Evolutionary conservation across 2,113 vertebrate species (phyloP), one percentile per base, ranked within the genome.

Genomic region (Leucopsar rothschildi): DNA sequence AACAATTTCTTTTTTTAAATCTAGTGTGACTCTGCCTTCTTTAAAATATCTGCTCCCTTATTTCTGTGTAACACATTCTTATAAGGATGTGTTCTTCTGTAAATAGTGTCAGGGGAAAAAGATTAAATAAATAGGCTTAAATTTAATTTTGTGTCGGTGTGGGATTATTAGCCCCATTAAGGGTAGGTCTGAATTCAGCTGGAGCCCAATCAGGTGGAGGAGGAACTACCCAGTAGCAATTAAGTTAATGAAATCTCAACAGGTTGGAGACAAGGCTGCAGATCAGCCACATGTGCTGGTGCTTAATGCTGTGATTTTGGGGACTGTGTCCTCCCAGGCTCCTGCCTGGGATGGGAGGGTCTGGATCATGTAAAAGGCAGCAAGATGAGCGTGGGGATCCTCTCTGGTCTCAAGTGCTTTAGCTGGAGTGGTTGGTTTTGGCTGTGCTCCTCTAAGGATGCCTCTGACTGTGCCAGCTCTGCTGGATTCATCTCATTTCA

Each of bases 331-430:
- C 25, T n/a, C 12, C 52, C 7, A 9, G 47, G 2, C 10, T 72
- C 5, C 52, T 37, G 18, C 8, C 1, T 49, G 65, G 20, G 5
- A 0, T 11, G 13, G 9, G 4, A 28, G 7, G 10, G 16, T 40
- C 3, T 75, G 20, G 29, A 8, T 44, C 0, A 0, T 8, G 14
- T 0, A 10, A 50, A 70, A 81, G 29, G 33, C 12, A n/a, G 27
- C 0, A 6, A 8, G 61, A 1, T 2, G 17, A 11, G 5, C 17
- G 1, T 0, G 1, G 3, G 29, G 15, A 0, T 35, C 6, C 12
- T 42, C 63, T 61, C 9, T 70, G 40, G 2, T 35, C 29, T 70
- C 15, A 1, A 9, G 25, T 21, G 8, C 25, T 91, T 82, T 18
- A 33, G 28, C 5, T 44, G 33, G 42, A 57, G 49, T 2, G 19